A percentile compares a stretch with the other conserved stretches of the same genome.
Evolutionary conservation across 2,888 invertebrate species (phyloP).

Genomic region (Mallateleia sp.): DNA sequence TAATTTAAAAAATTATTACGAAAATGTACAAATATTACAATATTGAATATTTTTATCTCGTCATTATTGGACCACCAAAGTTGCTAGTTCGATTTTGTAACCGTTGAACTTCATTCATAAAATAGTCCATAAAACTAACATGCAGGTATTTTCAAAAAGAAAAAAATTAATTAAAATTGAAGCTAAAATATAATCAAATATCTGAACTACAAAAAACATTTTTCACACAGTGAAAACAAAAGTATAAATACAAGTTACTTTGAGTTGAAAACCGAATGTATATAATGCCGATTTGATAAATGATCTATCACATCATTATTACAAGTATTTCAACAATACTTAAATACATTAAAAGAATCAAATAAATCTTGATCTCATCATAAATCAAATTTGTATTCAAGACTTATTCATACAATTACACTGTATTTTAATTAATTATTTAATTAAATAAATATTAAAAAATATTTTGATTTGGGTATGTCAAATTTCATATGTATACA

Average conservation of each 20-base stretch:
- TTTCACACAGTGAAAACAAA: constrained; percentile 37
- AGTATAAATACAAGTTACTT: constrained; percentile 39
- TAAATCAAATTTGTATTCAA: constrained; percentile 35
- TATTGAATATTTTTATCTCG: not conserved
- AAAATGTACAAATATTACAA: not conserved
- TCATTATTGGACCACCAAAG: constrained; percentile 12
- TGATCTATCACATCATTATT: constrained; percentile 24
- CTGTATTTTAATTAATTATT: not conserved
- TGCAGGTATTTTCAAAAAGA: not conserved
- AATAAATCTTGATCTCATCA: too few relatives aligned
- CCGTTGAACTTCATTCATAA: constrained; percentile 7
- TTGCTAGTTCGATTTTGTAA: constrained; percentile 11
- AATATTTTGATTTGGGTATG: not conserved
- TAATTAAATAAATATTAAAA: not conserved
- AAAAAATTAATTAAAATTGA: constrained; percentile 28
- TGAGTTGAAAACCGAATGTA: constrained; percentile 10
- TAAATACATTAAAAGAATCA: too few relatives aligned
- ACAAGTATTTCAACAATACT: not conserved
- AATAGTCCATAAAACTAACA: not conserved
- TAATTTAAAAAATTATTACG: too few relatives aligned
- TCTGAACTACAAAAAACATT: not conserved
- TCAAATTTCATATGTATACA: not conserved
- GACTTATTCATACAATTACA: constrained; percentile 18
- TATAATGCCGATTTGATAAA: constrained; percentile 29
- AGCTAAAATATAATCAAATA: constrained; percentile 10